Evolutionary conservation across 2,797 vertebrate genomes (phyloP).

Genomic region (Epinephelus coioides): DNA sequence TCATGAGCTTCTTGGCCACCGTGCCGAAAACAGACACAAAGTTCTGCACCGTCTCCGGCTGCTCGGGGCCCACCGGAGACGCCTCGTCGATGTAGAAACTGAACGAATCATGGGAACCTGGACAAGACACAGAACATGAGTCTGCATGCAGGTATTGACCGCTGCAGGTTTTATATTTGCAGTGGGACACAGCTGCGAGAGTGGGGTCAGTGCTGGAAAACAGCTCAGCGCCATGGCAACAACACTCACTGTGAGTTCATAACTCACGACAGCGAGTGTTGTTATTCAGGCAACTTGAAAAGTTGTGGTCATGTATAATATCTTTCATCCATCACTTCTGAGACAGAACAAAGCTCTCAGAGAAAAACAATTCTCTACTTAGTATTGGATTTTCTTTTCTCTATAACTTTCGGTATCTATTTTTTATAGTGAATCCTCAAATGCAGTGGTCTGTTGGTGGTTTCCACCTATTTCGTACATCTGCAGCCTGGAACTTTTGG

Average conservation of each 20-base stretch:
- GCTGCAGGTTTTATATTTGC: conserved; percentile 27
- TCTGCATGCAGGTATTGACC: conserved; percentile 24
- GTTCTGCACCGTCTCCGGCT: conserved; percentile 98
- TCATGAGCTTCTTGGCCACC: conserved; percentile 98
- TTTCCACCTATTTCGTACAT: not conserved
- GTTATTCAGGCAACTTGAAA: conserved; percentile 43
- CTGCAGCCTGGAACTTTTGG: not conserved
- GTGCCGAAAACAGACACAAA: conserved; percentile 98
- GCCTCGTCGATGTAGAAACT: conserved; percentile 99
- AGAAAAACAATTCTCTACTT: not conserved
- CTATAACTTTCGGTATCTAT: not conserved
- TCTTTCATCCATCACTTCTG: conserved; percentile 26
- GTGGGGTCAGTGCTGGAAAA: conserved; percentile 45
- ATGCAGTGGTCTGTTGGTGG: not conserved
- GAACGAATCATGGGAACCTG: conserved; percentile 99
- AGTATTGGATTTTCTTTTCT: not conserved
- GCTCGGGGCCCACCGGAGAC: conserved; percentile 97
- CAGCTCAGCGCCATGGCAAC: conserved; percentile 55
- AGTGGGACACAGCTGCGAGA: conserved; percentile 31
- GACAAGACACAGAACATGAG: conserved; percentile 60
- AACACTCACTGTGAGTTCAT: conserved; percentile 20
- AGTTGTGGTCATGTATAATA: conserved; percentile 12
- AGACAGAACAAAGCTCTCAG: not conserved
- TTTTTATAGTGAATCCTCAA: not conserved
- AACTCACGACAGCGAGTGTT: not conserved